Evolutionary conservation across 2,888 invertebrate species (phyloP).

Genomic region (Linnaemya tessellans): DNA sequence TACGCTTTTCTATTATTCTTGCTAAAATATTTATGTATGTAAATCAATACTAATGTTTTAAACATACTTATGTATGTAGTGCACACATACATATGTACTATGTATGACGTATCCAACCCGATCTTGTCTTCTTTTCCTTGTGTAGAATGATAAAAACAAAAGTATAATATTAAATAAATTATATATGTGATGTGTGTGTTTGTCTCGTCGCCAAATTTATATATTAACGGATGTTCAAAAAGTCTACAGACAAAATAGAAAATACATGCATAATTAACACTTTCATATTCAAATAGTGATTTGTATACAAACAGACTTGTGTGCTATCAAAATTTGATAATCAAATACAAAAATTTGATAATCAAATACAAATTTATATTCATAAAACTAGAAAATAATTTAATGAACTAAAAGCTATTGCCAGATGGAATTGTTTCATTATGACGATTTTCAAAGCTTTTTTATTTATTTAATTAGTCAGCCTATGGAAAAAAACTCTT

Average conservation of each 20-base stretch:
- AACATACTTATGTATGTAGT: background rate
- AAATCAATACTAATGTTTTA: background rate
- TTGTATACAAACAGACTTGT: no score
- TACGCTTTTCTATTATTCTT: no score
- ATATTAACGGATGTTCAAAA: slow-evolving; percentile 38
- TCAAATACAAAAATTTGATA: background rate
- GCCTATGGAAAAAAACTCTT: no score
- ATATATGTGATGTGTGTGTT: background rate
- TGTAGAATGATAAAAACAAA: background rate
- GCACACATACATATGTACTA: background rate
- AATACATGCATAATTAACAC: background rate
- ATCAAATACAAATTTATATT: background rate
- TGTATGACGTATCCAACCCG: no score
- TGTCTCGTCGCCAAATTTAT: slow-evolving; percentile 16
- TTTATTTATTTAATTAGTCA: no score
- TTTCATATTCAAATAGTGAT: no score
- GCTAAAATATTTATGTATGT: background rate
- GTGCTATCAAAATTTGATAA: no score
- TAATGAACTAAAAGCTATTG: background rate
- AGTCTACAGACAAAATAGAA: background rate
- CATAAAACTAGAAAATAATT: background rate
- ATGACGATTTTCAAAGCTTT: background rate
- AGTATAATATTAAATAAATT: slow-evolving; percentile 15
- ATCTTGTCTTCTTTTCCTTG: background rate
- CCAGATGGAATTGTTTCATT: background rate